Conservation (phyloP, 2,797 vertebrate genomes). For the Catamblyrhynchus diadema region DNA sequence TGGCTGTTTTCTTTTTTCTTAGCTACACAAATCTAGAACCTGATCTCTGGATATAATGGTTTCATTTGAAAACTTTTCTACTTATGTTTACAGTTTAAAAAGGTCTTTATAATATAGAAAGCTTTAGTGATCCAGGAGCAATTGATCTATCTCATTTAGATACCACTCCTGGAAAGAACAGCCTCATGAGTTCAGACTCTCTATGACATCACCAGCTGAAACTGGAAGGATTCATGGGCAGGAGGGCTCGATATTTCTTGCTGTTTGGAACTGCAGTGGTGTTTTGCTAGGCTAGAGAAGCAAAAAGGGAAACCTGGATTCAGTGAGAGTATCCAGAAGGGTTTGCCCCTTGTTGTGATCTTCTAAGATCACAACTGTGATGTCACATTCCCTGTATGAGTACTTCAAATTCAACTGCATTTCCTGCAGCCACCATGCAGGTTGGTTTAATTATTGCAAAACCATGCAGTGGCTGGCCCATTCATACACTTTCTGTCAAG, state of each 20-base stretch:
- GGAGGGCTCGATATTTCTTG: neutral
- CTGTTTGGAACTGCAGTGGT: neutral
- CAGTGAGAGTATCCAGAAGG: neutral
- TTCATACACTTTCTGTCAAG: neutral
- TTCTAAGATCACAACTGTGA: neutral
- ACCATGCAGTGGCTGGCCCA: neutral
- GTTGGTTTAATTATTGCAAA: neutral
- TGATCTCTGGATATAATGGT: neutral
- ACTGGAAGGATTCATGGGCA: neutral
- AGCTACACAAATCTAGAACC: neutral
- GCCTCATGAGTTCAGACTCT: neutral
- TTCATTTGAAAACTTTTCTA: neutral
- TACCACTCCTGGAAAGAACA: neutral
- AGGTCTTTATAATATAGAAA: neutral
- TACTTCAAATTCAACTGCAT: neutral
- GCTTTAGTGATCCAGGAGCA: neutral
- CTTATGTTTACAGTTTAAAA: neutral
- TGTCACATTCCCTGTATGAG: neutral
- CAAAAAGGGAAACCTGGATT: neutral
- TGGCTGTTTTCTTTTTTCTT: neutral
- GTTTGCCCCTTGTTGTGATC: neutral
- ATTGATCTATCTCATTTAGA: neutral
- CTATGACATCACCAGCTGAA: neutral
- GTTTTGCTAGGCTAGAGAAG: neutral
- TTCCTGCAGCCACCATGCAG: neutral